Evolutionary conservation across 2,888 invertebrate species (phyloP).

Genomic region (Acheta domesticus): DNA sequence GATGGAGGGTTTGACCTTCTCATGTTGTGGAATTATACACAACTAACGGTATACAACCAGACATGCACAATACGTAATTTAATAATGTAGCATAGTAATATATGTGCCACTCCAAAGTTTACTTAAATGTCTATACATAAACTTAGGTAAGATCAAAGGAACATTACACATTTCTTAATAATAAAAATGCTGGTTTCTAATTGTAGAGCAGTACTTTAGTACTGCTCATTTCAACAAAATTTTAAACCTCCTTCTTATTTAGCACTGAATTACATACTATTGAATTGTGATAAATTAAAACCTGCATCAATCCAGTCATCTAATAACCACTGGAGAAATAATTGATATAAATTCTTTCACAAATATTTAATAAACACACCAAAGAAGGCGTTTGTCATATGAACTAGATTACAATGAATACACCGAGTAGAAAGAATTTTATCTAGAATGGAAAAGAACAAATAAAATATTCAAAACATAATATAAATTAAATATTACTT

Average conservation of each 20-base stretch:
- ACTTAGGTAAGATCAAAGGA: not conserved
- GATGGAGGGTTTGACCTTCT: constrained; percentile 6
- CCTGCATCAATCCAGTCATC: too few relatives aligned
- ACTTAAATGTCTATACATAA: not conserved
- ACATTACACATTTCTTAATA: not conserved
- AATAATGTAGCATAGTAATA: not conserved
- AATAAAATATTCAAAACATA: constrained; percentile 18
- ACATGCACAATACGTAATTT: not conserved
- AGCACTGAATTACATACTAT: too few relatives aligned
- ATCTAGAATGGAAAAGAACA: not conserved
- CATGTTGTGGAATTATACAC: not conserved
- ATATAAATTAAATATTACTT: constrained; percentile 18
- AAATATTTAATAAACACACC: too few relatives aligned
- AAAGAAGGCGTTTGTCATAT: too few relatives aligned
- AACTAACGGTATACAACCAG: not conserved
- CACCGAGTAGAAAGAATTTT: not conserved
- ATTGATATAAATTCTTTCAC: too few relatives aligned
- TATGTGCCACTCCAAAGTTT: not conserved
- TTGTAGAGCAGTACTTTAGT: not conserved
- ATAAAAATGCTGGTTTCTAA: not conserved
- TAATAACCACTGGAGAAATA: too few relatives aligned
- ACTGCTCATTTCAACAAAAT: not conserved
- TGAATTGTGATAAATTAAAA: too few relatives aligned
- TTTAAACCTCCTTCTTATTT: not conserved
- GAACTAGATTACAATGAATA: too few relatives aligned